These are phyloP conservation scores for Cossypha heuglini DNA, from an alignment of 2,797 vertebrate genomes.

Conservation along the genomic window DNA sequence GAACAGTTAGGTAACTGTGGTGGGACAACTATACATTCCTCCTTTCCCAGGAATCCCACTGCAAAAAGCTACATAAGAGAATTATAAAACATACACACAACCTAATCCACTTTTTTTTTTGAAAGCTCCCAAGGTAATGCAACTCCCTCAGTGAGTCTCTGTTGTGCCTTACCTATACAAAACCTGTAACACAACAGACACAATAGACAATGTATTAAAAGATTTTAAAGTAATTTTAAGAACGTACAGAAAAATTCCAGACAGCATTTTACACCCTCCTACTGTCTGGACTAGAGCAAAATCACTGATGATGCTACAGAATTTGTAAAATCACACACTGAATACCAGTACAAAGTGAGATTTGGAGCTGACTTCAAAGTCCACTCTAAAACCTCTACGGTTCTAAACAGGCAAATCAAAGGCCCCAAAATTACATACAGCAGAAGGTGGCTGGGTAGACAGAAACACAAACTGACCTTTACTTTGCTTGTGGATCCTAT, in stretches of 20 bases:
- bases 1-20: not conserved
- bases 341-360: not conserved
- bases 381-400: not conserved
- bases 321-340: not conserved
- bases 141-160: not conserved
- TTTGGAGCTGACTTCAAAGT: not conserved
- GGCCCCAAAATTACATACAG: not conserved
- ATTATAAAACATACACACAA: not conserved
- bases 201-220: not conserved
- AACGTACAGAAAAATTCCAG: not conserved
- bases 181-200: not conserved
- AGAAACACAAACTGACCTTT: not conserved
- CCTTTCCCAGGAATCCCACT: not conserved
- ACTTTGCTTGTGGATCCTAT: not conserved
- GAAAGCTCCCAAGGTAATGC: not conserved
- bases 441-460: not conserved
- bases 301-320: rapidly evolving
- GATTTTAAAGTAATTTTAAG: not conserved
- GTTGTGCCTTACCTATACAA: not conserved
- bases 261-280: not conserved
- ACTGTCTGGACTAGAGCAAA: not conserved
- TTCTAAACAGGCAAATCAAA: not conserved
- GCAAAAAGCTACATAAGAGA: not conserved
- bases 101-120: not conserved
- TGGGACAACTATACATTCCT: not conserved